Conservation (phyloP, 2,113 vertebrate genomes). For the Thomomys bottae region DNA sequence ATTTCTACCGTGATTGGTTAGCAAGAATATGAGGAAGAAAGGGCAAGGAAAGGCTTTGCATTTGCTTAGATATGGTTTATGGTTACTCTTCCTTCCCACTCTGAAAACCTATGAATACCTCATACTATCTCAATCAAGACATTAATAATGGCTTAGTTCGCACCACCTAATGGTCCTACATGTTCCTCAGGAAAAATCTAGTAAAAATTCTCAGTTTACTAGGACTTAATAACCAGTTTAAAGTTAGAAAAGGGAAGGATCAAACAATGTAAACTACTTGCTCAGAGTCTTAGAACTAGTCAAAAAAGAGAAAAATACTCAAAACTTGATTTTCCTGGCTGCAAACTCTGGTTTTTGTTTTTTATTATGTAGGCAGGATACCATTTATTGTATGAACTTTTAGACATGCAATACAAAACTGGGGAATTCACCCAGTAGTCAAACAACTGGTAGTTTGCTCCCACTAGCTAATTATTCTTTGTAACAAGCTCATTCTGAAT, state of each 20-base stretch:
- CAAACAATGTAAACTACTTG: neutral
- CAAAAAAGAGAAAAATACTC: neutral
- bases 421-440: neutral
- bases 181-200: neutral
- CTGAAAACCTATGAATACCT: neutral
- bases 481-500: constrained; percentile 70
- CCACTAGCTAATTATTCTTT: constrained; percentile 61
- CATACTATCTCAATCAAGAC: neutral
- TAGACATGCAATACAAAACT: neutral
- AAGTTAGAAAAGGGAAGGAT: neutral
- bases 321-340: neutral
- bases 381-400: neutral
- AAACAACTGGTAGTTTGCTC: constrained; percentile 40
- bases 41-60: neutral
- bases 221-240: neutral
- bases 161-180: neutral
- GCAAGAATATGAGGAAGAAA: neutral
- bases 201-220: neutral
- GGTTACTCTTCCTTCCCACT: neutral
- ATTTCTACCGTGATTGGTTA: neutral
- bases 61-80: neutral
- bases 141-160: neutral
- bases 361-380: neutral
- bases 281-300: neutral
- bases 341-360: neutral